Base-by-base conservation (phyloP, 2,888 invertebrate species). In the Melikaiella ostensackeni region DNA sequence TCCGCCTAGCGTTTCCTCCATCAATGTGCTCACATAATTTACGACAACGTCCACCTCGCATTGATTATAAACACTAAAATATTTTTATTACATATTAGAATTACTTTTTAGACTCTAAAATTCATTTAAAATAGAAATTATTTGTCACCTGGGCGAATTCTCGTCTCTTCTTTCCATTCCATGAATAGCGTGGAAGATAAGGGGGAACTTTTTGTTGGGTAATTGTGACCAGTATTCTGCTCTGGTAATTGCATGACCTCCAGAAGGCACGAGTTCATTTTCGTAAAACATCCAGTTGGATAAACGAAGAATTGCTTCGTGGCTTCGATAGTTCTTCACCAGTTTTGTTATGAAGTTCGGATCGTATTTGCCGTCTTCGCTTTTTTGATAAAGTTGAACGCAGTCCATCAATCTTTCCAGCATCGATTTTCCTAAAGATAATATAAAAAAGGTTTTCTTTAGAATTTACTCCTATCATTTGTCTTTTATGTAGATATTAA, bases 251-350 rank as follows among this genome's bases (percentile, higher is more conserved):
- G 79, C 74, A 0, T 66, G 9, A 19, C 90, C 78, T 85, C 85
- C 81, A 83, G 88, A 86, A 30, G 77, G 73, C 13, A 74, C 13
- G 9, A 84, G 63, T 85, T 95, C 93, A 75, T 92, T 92, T 0
- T 94, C 92, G 85, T 98, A 98, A 91, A 96, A 97, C 74, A 96
- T 88, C 74, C 93, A 83, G 85, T 96, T 97, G 0, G 96, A 95
- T 9, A 97, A 89, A 1, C 89, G 82, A 5, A 97, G 91, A 87
- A 95, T 95, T 82, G 91, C 93, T 19, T 92, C 91, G 90, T 96
- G 95, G 24, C 95, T 95, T 55, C 97, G 93, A 91, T 94, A 97
- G 92, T 97, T 97, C 81, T 94, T 92, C 30, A 94, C 91, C 63
- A 97, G 92, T 92, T 96, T 96, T 3, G 96, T 95, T 61, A 96